phyloP scores from a whole-genome alignment of 2,113 vertebrate species.

The Pituophis catenifer region DNA sequence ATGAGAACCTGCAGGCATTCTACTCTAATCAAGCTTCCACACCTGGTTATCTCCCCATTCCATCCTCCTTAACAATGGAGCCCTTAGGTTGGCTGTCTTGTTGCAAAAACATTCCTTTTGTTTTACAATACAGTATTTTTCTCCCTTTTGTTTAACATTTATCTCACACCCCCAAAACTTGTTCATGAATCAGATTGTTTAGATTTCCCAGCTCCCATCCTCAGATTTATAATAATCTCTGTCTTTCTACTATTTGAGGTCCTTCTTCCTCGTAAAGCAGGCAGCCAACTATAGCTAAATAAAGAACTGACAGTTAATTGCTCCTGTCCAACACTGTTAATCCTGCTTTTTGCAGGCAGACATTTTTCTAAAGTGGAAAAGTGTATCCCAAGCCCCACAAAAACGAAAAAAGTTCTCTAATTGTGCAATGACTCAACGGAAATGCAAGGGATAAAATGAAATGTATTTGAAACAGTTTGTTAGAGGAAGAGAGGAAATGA shows the following conservation, averaged over 20 bases:
- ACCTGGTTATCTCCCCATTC: not conserved
- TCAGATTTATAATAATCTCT: not conserved
- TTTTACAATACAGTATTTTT: not conserved
- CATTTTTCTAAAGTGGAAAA: not conserved
- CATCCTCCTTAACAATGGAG: not conserved
- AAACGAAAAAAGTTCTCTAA: conserved; percentile 25
- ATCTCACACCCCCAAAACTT: not conserved
- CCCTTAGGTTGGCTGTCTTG: not conserved
- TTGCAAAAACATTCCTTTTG: not conserved
- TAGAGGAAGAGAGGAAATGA: conserved; percentile 47
- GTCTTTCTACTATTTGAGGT: not conserved
- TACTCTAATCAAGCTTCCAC: not conserved
- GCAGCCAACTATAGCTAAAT: not conserved
- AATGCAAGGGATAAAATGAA: conserved; percentile 67
- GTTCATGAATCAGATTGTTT: not conserved
- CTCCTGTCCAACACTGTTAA: not conserved
- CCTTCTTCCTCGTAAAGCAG: not conserved
- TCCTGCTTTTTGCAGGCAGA: not conserved
- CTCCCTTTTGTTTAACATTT: not conserved
- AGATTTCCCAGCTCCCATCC: not conserved
- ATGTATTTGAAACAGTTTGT: conserved; percentile 52
- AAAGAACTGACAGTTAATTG: not conserved
- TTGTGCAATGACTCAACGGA: conserved; percentile 63
- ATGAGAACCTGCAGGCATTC: not conserved
- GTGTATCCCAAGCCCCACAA: not conserved